Evolutionary conservation across 2,888 invertebrate genomes (phyloP), one percentile per base, ranked within the genome.

Genomic region (Tigriopus californicus): DNA sequence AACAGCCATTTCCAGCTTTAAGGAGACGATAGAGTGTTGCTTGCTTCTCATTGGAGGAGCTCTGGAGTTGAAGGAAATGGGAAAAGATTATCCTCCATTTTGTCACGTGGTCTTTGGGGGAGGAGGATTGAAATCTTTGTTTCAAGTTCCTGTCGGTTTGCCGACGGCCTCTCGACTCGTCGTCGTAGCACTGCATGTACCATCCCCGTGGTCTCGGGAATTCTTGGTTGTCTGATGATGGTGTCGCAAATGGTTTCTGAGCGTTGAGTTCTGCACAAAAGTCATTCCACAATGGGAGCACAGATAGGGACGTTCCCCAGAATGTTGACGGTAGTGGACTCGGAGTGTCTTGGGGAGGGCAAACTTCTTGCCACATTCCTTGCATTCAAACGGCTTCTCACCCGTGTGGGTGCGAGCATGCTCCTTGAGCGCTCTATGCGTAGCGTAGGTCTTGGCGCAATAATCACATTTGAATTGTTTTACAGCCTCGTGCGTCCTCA

Each of bases 371-470:
- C 61, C 69, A 12, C 70, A 71, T 63, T 72, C 71, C 65, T n/a
- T 71, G 63, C 70, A 72, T 70, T 64, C 15, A n/a, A 40, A 54
- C n/a, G 54, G 41, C 4, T 41, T 5, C 41, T 54, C 54, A n/a
- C 52, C 47, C 11, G 52, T 52, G 52, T 52, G 52, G 15, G 52
- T 52, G 8, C 52, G 20, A 13, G 18, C 33, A n/a, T 72, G 72
- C 13, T 71, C 71, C 61, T 71, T 70, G 22, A 71, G 65, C 60
- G 68, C 69, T 54, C 72, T 72, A 62, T 72, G 71, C 3, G 71
- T 72, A 24, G 71, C 68, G 63, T 73, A 72, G 61, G 67, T 62
- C n/a, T 70, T 69, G 44, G 63, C 62, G 63, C 72, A 72, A 1
- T 71, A 66, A 61, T 72, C 71, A 62, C 72, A 72, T 57, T 66